Conservation (phyloP, 1,140 invertebrate genomes). For the Oryzaephilus surinamensis region DNA sequence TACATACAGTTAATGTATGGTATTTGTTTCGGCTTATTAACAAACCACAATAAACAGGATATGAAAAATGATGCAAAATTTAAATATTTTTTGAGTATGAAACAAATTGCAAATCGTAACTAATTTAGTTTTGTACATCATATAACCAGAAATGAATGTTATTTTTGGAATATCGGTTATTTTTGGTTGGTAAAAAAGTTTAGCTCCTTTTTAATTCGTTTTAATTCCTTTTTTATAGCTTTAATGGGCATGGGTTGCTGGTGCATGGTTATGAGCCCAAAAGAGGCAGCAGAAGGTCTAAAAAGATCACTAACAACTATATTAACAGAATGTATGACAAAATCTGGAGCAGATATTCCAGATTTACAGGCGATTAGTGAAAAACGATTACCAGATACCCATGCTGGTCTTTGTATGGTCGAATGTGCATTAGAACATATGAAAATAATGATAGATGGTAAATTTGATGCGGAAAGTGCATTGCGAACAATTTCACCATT, state of each 20-base stretch:
- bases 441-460: conserved; percentile 24
- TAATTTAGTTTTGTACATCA: no score
- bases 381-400: conserved; percentile 19
- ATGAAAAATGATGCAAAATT: no score
- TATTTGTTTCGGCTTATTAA: no score
- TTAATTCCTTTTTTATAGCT: background rate
- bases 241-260: background rate
- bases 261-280: background rate
- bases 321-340: conserved; percentile 1
- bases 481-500: conserved; percentile 15
- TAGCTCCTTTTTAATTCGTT: background rate
- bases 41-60: no score
- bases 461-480: conserved; percentile 20
- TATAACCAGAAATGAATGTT: no score
- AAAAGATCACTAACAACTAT: background rate
- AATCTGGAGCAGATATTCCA: conserved; percentile 15
- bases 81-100: no score
- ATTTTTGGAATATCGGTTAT: background rate
- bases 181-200: conserved; percentile 2
- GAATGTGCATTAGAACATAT: conserved; percentile 22
- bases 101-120: no score
- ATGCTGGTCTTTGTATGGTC: conserved; percentile 25
- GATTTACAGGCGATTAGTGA: conserved; percentile 18
- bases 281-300: background rate
- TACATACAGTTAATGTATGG: no score